Conservation (phyloP, 2,113 vertebrate species). For the Chrysochloris asiatica region DNA sequence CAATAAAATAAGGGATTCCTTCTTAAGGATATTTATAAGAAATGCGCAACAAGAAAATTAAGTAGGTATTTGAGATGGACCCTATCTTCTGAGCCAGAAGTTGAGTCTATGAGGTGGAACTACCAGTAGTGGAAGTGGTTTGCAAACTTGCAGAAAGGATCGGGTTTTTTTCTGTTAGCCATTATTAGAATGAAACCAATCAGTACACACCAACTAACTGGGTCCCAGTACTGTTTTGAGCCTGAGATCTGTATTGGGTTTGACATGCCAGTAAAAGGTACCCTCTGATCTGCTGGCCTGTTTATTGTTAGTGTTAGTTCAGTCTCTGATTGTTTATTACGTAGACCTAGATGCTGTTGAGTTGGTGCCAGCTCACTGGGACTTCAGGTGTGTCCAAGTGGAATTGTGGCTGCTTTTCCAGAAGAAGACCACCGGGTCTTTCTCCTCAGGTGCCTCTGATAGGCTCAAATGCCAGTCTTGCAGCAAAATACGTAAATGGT, state of each 20-base stretch:
- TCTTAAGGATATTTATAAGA: conserved; percentile 30
- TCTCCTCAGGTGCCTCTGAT: not conserved
- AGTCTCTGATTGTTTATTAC: not conserved
- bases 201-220: not conserved
- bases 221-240: not conserved
- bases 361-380: not conserved
- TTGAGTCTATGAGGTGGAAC: not conserved
- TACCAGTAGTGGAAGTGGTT: not conserved
- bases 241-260: not conserved
- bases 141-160: not conserved
- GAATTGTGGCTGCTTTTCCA: not conserved
- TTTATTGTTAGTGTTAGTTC: not conserved
- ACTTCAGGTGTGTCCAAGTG: not conserved
- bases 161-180: not conserved
- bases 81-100: not conserved
- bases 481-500: not conserved
- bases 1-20: conserved; percentile 20
- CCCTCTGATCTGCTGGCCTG: not conserved
- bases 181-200: not conserved
- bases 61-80: not conserved
- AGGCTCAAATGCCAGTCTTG: not conserved
- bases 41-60: conserved; percentile 21
- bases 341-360: not conserved
- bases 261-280: not conserved
- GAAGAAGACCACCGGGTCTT: not conserved